These are phyloP conservation scores for Ophraella communa DNA, from an alignment of 2,888 invertebrate species.

Conservation along the genomic window DNA sequence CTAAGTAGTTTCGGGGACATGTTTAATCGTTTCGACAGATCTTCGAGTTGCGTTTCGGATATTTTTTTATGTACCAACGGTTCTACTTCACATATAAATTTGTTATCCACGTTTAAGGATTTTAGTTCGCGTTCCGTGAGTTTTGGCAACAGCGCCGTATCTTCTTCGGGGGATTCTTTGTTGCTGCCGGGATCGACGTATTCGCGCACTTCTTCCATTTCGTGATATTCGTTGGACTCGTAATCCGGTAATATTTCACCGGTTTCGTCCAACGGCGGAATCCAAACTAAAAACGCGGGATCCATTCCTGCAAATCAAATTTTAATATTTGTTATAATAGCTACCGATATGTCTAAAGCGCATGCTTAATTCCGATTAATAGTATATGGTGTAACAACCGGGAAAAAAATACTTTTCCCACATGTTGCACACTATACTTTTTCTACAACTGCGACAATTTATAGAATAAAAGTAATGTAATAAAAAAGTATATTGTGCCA, in stretches of 20 bases:
- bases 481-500: no score
- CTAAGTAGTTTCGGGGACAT: slow-evolving; percentile 31
- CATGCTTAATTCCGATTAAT: no score
- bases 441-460: no score
- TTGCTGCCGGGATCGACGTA: slow-evolving; percentile 70
- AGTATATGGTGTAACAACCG: no score
- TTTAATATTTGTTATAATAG: no score
- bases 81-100: slow-evolving; percentile 38
- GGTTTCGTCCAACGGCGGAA: slow-evolving; percentile 76
- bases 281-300: slow-evolving; percentile 87
- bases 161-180: slow-evolving; percentile 70
- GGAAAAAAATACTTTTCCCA: no score
- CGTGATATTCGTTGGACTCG: slow-evolving; percentile 62
- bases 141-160: slow-evolving; percentile 61
- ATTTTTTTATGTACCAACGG: slow-evolving; percentile 44
- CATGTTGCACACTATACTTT: no score
- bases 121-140: slow-evolving; percentile 35
- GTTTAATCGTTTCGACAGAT: slow-evolving; percentile 45
- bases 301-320: slow-evolving; percentile 72
- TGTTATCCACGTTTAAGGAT: slow-evolving; percentile 42
- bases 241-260: slow-evolving; percentile 69
- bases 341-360: no score
- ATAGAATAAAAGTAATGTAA: no score
- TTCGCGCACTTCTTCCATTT: slow-evolving; percentile 55
- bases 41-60: slow-evolving; percentile 51